These are phyloP conservation scores for Yponomeuta malinellus DNA, from an alignment of 2,888 invertebrate genomes.

Conservation along the genomic window DNA sequence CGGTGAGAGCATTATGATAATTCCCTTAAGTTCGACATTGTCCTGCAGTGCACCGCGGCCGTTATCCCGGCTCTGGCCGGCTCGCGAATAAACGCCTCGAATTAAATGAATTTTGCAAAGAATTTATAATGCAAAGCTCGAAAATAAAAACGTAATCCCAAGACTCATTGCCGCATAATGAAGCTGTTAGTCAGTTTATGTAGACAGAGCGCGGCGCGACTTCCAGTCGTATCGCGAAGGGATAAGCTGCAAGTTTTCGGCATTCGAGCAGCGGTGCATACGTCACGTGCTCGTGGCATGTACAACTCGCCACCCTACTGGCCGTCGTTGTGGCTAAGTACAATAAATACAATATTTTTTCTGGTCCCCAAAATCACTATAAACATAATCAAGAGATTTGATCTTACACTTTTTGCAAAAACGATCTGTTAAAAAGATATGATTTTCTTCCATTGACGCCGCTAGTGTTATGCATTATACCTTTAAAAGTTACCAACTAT, in stretches of 20 bases:
- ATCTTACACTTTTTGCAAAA: no score
- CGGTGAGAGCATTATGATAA: neutral
- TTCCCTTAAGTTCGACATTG: neutral
- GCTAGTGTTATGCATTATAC: no score
- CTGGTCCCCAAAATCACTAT: no score
- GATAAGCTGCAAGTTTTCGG: neutral
- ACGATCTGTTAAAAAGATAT: no score
- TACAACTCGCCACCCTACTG: neutral
- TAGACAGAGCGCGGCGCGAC: conserved; percentile 28
- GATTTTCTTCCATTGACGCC: no score
- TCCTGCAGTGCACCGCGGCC: neutral
- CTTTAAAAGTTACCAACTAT: no score
- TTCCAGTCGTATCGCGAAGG: neutral
- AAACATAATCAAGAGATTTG: no score
- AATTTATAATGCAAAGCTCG: conserved; percentile 52
- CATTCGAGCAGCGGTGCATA: neutral
- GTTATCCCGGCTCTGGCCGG: neutral
- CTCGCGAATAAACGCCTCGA: conserved; percentile 36
- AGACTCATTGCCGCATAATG: conserved; percentile 52
- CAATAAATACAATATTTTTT: no score
- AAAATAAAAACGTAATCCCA: conserved; percentile 56
- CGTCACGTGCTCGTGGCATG: neutral
- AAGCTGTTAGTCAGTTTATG: conserved; percentile 52
- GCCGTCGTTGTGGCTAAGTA: no score
- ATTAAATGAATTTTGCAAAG: conserved; percentile 50